A percentile compares a stretch with the other conserved stretches of the same genome.
Conservation (phyloP, 2,113 vertebrate genomes). For the Rhinoderma darwinii region DNA sequence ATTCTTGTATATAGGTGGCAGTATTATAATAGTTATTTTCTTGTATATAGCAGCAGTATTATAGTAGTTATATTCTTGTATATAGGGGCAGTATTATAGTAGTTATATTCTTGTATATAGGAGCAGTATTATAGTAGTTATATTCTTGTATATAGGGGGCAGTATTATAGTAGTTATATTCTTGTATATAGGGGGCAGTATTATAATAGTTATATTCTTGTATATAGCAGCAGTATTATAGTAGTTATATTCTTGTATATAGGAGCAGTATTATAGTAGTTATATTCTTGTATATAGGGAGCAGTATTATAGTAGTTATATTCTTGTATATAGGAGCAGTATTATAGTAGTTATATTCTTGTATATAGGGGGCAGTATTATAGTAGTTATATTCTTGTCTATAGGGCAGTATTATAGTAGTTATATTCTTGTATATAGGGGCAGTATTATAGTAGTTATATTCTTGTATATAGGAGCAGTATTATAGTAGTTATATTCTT, state of each 20-base stretch:
- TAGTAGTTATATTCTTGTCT: not conserved
- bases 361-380: conserved; percentile 2
- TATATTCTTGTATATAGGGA: not conserved
- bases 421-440: not conserved
- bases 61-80: not conserved
- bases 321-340: conserved; percentile 1
- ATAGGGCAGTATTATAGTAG: conserved; percentile 1
- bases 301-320: conserved; percentile 15
- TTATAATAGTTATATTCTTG: conserved; percentile 9
- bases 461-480: not conserved
- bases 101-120: not conserved
- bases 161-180: no score
- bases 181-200: no score
- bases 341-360: conserved; percentile 6
- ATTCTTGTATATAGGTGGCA: not conserved
- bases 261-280: conserved; percentile 14
- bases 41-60: not conserved
- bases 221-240: conserved; percentile 1
- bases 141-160: not conserved
- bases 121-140: conserved; percentile 2
- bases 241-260: conserved; percentile 4
- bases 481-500: not conserved
- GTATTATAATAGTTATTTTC: not conserved
- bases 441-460: not conserved
- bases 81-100: not conserved